phyloP scores from a whole-genome alignment of 2,888 invertebrate species.

The Tuta absoluta region DNA sequence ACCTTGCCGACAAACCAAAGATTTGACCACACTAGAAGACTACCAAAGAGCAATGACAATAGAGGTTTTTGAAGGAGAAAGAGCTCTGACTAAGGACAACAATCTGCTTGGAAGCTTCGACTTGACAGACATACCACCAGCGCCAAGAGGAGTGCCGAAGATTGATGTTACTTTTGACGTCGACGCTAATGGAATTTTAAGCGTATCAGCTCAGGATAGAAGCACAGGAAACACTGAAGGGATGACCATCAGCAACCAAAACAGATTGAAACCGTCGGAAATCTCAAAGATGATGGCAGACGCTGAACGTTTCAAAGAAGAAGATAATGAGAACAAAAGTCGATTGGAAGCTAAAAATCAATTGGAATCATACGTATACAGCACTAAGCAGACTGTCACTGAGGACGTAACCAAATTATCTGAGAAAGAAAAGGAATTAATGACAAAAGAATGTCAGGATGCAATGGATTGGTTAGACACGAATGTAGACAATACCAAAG shows the following conservation, averaged over 20 bases:
- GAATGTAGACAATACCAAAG: slow-evolving; percentile 52
- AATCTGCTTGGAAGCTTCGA: slow-evolving; percentile 62
- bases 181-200: slow-evolving; percentile 58
- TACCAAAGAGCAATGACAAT: slow-evolving; percentile 64
- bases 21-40: slow-evolving; percentile 63
- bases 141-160: slow-evolving; percentile 59
- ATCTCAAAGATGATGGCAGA: slow-evolving; percentile 59
- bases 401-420: slow-evolving; percentile 49
- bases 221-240: slow-evolving; percentile 54
- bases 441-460: slow-evolving; percentile 50
- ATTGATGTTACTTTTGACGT: slow-evolving; percentile 63
- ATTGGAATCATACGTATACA: slow-evolving; percentile 60
- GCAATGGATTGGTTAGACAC: slow-evolving; percentile 59
- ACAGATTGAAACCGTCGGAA: slow-evolving; percentile 53
- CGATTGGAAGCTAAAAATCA: slow-evolving; percentile 62
- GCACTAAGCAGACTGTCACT: slow-evolving; percentile 49
- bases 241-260: slow-evolving; percentile 52
- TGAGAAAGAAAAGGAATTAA: slow-evolving; percentile 45
- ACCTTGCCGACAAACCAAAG: slow-evolving; percentile 60
- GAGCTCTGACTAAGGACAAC: slow-evolving; percentile 61
- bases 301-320: slow-evolving; percentile 51
- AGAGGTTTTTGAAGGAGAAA: slow-evolving; percentile 67
- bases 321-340: slow-evolving; percentile 56
- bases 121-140: slow-evolving; percentile 59
- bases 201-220: slow-evolving; percentile 57